Conservation (phyloP, 2,113 vertebrate species). For the human (Homo sapiens) region GRCh38 chr3:5226501-5227000, state of each 20-base stretch:
- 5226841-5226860: not conserved
- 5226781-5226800: not conserved
- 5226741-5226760: not conserved
- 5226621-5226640: not conserved
- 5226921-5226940: not conserved
- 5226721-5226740: not conserved
- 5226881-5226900: not conserved
- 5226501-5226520: not conserved
- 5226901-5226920: not conserved
- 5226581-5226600: not conserved
- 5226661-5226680: not conserved
- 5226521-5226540: not conserved
- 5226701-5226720: not conserved
- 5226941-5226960: constrained; percentile 70
- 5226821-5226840: not conserved
- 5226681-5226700: not conserved
- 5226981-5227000: accelerated
- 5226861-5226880: not conserved
- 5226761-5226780: not conserved
- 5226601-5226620: not conserved
- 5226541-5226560: not conserved
- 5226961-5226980: constrained; percentile 82
- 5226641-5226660: not conserved
- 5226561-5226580: not conserved
- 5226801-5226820: not conserved